Evolutionary conservation across 2,888 invertebrate species (phyloP).

Genomic region (Rhamnusium bicolor): DNA sequence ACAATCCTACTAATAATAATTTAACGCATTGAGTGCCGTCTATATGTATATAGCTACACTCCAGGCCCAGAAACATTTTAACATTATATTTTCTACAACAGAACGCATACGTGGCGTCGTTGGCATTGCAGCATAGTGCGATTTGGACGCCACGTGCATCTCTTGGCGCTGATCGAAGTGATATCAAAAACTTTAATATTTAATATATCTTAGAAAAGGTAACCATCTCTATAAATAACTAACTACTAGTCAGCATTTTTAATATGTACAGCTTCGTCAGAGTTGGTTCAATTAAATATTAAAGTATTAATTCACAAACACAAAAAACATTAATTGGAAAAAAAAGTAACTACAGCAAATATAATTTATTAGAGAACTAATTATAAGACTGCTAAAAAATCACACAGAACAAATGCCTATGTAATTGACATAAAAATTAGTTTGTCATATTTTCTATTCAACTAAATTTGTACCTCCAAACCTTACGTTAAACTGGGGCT

Average conservation of each 20-base stretch:
- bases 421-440: not conserved
- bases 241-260: not conserved
- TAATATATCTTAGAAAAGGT: not conserved
- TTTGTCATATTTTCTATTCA: conserved; percentile 15
- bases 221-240: not conserved
- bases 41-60: not conserved
- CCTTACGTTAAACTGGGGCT: conserved; percentile 2
- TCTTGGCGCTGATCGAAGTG: too few relatives aligned
- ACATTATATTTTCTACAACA: not conserved
- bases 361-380: not conserved
- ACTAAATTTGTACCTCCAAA: conserved; percentile 28
- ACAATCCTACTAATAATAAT: conserved; percentile 1
- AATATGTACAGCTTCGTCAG: not conserved
- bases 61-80: not conserved
- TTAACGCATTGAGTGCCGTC: not conserved
- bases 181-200: not conserved
- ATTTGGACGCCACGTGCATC: not conserved
- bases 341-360: not conserved
- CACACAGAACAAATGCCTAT: not conserved
- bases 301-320: not conserved
- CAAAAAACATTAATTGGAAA: not conserved
- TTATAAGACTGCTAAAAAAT: not conserved
- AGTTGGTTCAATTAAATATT: not conserved
- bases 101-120: not conserved
- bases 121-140: not conserved